Evolutionary conservation across 2,113 vertebrate species (phyloP), one percentile per base, ranked within the genome.

Genomic region (Athene cunicularia): DNA sequence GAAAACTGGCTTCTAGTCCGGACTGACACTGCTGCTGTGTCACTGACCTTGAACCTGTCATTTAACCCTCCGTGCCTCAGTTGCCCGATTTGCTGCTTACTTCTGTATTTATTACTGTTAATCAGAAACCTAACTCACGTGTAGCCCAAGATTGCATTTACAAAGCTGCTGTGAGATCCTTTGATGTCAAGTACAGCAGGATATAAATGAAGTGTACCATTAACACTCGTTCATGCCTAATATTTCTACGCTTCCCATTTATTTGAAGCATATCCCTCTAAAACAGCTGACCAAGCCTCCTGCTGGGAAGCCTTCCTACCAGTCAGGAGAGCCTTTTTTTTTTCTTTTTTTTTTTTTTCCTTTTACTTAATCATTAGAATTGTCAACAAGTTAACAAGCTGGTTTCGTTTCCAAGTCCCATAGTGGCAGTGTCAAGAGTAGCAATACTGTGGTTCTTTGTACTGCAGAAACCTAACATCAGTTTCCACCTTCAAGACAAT

Each of bases 151-250:
- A 86, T 58, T 93, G 66, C 50, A 14, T 88, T 95, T 96, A 62
- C 90, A 88, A 94, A 96, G 96, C 89, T 94, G 63, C 90, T 96
- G 81, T 92, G 87, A 95, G 86, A 76, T 75, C 90, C 82, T 95
- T 95, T 95, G 81, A 92, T 88, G 95, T 91, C 68, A 50, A 90
- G 63, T 95, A 59, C 80, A 86, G 94, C 63, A 87, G 21, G 94
- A 72, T 86, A 52, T 82, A 90, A 81, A 74, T 81, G 88, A 75
- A 94, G 84, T 67, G 68, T 70, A 59, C 73, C 62, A 43, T 92
- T 97, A 91, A 64, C 94, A 91, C 88, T 97, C 1, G 39, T 90
- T 96, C 76, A 93, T 89, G 80, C 71, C 60, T 95, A 90, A 32
- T 95, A 92, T 89, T 96, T 95, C 59, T 75, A n/a, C 2, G 3